phyloP scores from a whole-genome alignment of 2,797 vertebrate species.

The Sebastes iracundus region DNA sequence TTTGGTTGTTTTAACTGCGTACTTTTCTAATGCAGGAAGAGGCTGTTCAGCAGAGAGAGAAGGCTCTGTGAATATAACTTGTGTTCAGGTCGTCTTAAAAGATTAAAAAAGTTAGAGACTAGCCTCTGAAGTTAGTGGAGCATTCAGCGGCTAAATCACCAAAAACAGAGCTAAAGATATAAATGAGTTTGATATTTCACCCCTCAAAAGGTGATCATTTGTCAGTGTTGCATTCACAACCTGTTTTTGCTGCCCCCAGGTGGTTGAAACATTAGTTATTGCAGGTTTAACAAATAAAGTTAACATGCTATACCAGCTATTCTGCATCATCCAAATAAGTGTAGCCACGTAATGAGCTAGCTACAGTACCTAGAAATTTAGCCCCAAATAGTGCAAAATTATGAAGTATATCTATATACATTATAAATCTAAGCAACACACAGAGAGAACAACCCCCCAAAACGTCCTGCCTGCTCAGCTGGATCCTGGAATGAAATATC shows the following conservation, averaged over 20 bases:
- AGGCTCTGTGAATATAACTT: too few relatives aligned
- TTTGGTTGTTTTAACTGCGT: too few relatives aligned
- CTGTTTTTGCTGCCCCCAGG: not conserved
- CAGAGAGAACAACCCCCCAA: not conserved
- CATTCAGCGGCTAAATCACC: not conserved
- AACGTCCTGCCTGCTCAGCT: not conserved
- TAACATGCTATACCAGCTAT: not conserved
- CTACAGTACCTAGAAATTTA: not conserved
- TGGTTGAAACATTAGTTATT: not conserved
- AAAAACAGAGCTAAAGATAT: not conserved
- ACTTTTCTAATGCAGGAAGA: too few relatives aligned
- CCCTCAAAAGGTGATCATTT: not conserved
- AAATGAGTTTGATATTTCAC: not conserved
- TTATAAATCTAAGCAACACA: not conserved
- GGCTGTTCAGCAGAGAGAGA: too few relatives aligned
- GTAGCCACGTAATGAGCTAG: not conserved
- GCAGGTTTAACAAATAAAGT: not conserved
- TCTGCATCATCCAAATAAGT: not conserved
- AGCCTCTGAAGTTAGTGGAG: not conserved
- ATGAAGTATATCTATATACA: not conserved
- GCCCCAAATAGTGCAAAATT: not conserved
- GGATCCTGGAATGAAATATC: conserved; percentile 18
- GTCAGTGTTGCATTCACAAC: not conserved
- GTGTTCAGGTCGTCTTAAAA: not conserved
- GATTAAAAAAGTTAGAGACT: not conserved